phyloP scores from a whole-genome alignment of 2,888 invertebrate genomes.

The Eurytoma californica region DNA sequence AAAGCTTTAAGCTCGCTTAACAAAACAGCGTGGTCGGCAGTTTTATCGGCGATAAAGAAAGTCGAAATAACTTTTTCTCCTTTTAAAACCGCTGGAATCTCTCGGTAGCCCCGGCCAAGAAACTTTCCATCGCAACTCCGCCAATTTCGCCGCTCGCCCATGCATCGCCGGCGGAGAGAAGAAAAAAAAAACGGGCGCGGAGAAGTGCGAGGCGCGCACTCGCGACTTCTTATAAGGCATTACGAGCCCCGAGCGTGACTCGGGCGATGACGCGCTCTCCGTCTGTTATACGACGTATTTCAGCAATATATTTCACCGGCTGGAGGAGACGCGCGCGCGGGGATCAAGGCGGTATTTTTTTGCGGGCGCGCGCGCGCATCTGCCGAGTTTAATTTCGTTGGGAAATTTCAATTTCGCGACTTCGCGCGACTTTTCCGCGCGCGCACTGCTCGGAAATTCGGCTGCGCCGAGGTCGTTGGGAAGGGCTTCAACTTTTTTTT shows the following conservation, averaged over 20 bases:
- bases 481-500: no score
- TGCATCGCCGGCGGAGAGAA: background rate
- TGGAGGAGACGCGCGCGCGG: background rate
- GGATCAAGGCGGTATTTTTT: conserved; percentile 34
- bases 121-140: conserved; percentile 20
- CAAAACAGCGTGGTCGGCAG: no score
- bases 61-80: conserved; percentile 27
- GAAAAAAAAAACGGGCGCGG: background rate
- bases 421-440: background rate
- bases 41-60: no score
- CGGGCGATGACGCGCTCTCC: background rate
- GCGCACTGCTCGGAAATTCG: no score
- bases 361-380: conserved; percentile 1
- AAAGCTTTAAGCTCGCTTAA: no score
- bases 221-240: conserved; percentile 1
- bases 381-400: conserved; percentile 35
- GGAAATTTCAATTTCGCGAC: conserved; percentile 37
- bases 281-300: conserved; percentile 12
- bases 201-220: background rate
- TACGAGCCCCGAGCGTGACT: background rate
- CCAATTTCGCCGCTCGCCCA: conserved; percentile 14
- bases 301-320: conserved; percentile 19
- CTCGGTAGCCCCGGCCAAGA: conserved; percentile 9
- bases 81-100: conserved; percentile 15
- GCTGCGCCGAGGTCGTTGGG: no score